Evolutionary conservation across 2,797 vertebrate genomes (phyloP), one percentile per base, ranked within the genome.

Genomic region (Tapirus indicus): DNA sequence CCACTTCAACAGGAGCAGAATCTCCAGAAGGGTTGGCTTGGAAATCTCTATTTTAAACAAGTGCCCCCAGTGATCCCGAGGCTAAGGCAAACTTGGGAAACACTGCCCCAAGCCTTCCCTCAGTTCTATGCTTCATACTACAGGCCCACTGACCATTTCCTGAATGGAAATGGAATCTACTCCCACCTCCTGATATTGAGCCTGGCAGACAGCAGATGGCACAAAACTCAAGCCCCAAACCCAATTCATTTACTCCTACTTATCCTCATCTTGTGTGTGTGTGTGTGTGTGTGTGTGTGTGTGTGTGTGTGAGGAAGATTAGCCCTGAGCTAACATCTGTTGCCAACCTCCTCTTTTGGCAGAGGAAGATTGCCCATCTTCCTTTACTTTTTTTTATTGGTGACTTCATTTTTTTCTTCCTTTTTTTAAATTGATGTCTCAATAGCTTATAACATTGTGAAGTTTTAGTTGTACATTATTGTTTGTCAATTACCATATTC

Each of bases 41-140:
- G n/a, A 90, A 93, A 75, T 66, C 68, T 89, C 20, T 78, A 6
- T 77, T 91, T 95, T 79, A 60, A 88, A 72, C 10, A 68, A 68
- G 6, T 41, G 5, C 5, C 8, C 10, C 2, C 0, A 38, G 3
- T 21, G 41, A 35, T 72, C 49, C n/a, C 41, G 62, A 68, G 21
- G 41, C 77, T 77, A 52, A 66, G 64, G 13, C 35, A 62, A 66
- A n/a, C 38, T 69, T 66, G 41, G 60, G 68, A 69, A 88, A 71
- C 4, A 4, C 29, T 82, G 32, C 8, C 64, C 71, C 21, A 56
- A 68, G 32, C 8, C 35, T 83, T 38, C 23, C 35, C 47, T 38
- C 27, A 74, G 21, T 62, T 79, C 44, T 77, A 2, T 27, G 3
- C 68, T 72, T 68, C 49, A 12, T 25, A 60, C 23, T 29, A 18